Evolutionary conservation across 2,113 vertebrate species (phyloP).

Genomic region (Ceyx margarethae): DNA sequence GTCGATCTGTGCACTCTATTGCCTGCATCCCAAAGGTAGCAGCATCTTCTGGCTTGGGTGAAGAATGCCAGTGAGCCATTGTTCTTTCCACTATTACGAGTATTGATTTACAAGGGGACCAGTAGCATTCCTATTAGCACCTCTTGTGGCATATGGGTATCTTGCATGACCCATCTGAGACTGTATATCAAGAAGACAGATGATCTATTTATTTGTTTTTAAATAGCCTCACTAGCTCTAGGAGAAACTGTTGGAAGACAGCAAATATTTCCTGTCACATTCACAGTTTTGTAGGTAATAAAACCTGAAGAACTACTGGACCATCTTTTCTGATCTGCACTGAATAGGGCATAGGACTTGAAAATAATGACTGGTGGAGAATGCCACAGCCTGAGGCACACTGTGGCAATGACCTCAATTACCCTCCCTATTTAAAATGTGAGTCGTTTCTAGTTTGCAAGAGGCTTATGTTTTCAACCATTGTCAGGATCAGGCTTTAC

Average conservation of each 20-base stretch:
- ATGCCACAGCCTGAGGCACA: rapidly evolving
- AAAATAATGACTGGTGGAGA: not conserved
- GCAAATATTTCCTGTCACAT: not conserved
- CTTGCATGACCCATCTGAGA: not conserved
- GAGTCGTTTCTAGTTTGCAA: not conserved
- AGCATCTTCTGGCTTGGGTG: not conserved
- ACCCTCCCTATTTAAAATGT: not conserved
- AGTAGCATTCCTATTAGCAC: not conserved
- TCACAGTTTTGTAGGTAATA: not conserved
- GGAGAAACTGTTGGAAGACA: not conserved
- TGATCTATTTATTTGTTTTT: rapidly evolving
- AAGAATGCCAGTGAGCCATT: not conserved
- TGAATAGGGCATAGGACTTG: rapidly evolving
- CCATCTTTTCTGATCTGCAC: not conserved
- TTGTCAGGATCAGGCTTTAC: not conserved
- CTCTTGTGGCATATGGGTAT: not conserved
- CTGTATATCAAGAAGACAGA: rapidly evolving
- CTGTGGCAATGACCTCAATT: not conserved
- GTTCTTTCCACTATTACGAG: too few species aligned
- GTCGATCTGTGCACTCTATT: not conserved
- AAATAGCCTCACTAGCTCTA: not conserved
- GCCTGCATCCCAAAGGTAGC: not conserved
- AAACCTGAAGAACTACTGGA: not conserved
- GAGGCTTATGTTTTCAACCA: not conserved
- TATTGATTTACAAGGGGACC: not conserved